Evolutionary conservation across 30 jellyfish, hydroid and myxozoan species (phyloP).

Genomic region (Hydractinia echinata): DNA sequence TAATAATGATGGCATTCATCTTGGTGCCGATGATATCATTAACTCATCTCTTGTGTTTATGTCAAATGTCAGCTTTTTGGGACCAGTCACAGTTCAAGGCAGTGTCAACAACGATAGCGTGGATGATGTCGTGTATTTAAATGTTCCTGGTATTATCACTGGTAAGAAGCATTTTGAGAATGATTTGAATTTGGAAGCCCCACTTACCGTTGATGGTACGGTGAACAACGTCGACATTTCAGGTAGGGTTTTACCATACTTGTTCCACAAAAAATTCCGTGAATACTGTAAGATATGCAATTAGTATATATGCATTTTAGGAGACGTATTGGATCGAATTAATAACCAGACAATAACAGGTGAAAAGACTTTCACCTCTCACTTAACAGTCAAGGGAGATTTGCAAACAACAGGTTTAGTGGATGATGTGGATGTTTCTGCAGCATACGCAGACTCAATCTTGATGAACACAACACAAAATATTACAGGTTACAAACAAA

Average conservation of each 20-base stretch:
- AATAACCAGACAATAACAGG: slow-evolving; percentile 56
- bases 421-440: slow-evolving; percentile 62
- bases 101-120: not conserved
- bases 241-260: slow-evolving; percentile 3
- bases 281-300: not conserved
- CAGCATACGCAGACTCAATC: slow-evolving; percentile 15
- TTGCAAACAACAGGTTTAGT: slow-evolving; percentile 42
- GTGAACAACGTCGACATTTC: slow-evolving; percentile 15
- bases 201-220: slow-evolving; percentile 45
- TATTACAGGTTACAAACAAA: slow-evolving; percentile 24
- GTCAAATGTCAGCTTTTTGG: slow-evolving; percentile 17
- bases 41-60: slow-evolving; percentile 4
- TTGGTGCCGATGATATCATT: not conserved
- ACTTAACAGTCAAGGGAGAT: slow-evolving; percentile 34
- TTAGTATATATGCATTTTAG: not conserved
- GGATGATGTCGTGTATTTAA: slow-evolving; percentile 34
- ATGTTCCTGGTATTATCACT: slow-evolving; percentile 40
- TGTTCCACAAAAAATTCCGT: not conserved
- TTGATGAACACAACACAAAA: slow-evolving; percentile 27
- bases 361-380: not conserved
- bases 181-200: not conserved
- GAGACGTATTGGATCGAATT: slow-evolving; percentile 39
- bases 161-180: slow-evolving; percentile 44
- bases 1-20: slow-evolving; percentile 18
- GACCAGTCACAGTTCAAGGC: not conserved